Conservation (phyloP, 2,797 vertebrate genomes). For the Tympanoctomys barrerae region DNA sequence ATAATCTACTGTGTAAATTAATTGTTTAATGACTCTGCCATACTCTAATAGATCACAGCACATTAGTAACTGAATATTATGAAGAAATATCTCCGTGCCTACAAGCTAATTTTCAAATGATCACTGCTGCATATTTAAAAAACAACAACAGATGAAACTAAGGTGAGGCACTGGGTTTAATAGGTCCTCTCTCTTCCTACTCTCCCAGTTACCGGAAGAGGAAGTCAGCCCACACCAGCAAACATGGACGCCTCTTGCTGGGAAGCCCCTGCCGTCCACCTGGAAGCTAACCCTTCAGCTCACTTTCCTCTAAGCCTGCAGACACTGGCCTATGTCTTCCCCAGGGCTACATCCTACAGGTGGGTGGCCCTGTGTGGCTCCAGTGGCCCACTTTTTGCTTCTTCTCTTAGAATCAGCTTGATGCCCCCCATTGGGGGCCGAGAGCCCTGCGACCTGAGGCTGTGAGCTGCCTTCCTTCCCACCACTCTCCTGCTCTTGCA, state of each 20-base stretch:
- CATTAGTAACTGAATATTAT: conserved; percentile 81
- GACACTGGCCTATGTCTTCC: not conserved
- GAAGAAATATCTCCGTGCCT: conserved; percentile 80
- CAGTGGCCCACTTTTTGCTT: not conserved
- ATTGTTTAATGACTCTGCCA: conserved; percentile 77
- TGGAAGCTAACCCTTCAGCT: not conserved
- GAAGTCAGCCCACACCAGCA: not conserved
- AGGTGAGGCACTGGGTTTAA: not conserved
- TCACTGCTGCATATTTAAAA: conserved; percentile 42
- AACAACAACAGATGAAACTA: conserved; percentile 20
- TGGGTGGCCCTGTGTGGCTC: not conserved
- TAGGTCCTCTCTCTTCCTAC: not conserved
- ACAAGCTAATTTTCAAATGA: conserved; percentile 78
- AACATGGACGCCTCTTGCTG: not conserved
- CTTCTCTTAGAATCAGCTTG: not conserved
- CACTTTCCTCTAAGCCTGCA: not conserved
- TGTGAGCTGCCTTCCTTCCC: not conserved
- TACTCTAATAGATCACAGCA: conserved; percentile 79
- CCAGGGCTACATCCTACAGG: not conserved
- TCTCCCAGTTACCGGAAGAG: not conserved
- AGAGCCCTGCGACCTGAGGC: fast-evolving
- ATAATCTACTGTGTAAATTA: conserved; percentile 82
- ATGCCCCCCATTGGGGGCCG: fast-evolving
- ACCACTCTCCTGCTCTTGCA: not conserved
- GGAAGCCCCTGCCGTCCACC: not conserved